These are phyloP conservation scores for Pristiophorus japonicus DNA, from an alignment of 2,113 vertebrate species.

Conservation along the genomic window DNA sequence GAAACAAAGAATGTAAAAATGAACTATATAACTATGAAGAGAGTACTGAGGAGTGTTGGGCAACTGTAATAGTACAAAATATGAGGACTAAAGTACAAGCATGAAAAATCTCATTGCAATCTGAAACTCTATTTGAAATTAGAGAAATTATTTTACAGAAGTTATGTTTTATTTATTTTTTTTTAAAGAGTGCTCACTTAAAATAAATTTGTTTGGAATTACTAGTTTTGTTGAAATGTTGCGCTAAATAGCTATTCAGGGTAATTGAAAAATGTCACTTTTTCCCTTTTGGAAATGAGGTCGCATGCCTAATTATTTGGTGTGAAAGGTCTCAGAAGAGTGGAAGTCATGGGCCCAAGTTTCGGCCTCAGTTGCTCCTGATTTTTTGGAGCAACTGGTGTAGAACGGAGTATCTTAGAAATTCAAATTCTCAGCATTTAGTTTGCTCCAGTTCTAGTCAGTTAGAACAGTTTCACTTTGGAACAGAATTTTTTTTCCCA, in stretches of 20 bases:
- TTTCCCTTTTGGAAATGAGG: not conserved
- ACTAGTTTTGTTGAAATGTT: not conserved
- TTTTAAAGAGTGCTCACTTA: not conserved
- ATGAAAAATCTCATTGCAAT: not conserved
- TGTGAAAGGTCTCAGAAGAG: not conserved
- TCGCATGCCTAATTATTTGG: not conserved
- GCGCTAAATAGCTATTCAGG: not conserved
- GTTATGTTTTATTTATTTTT: not conserved
- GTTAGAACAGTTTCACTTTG: too few relatives aligned
- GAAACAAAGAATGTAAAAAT: not conserved
- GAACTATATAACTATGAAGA: not conserved
- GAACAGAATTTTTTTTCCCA: too few relatives aligned
- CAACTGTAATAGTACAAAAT: not conserved
- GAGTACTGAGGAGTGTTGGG: not conserved
- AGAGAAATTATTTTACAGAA: not conserved
- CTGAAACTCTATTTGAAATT: not conserved
- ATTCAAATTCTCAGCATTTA: too few relatives aligned
- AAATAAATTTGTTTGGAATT: constrained; percentile 1
- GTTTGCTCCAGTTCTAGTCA: too few relatives aligned
- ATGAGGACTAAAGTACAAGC: not conserved
- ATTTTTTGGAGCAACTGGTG: too few relatives aligned
- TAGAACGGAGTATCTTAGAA: too few relatives aligned
- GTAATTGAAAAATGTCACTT: not conserved
- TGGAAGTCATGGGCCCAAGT: too few relatives aligned
- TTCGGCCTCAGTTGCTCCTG: too few relatives aligned